Base-by-base conservation (phyloP, 2,888 invertebrate genomes). In the Lepidocyrtinus sp. region DNA sequence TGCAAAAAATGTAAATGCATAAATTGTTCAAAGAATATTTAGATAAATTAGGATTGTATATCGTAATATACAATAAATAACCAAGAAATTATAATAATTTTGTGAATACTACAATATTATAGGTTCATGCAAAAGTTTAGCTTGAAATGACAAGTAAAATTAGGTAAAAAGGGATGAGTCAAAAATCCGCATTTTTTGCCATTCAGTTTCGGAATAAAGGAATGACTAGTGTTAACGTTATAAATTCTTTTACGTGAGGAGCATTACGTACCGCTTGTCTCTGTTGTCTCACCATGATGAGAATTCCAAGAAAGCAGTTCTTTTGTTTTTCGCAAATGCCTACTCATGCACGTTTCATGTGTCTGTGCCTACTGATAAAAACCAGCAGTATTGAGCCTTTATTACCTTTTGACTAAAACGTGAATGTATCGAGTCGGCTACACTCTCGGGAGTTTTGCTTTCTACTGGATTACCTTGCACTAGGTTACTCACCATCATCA, bases 391-490 rank as follows among this genome's bases (percentile, higher is more conserved):
- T n/a, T n/a, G n/a, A n/a, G n/a, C n/a, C n/a, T n/a, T n/a, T n/a
- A n/a, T n/a, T n/a, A n/a, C n/a, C n/a, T n/a, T n/a, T n/a, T n/a
- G n/a, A n/a, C n/a, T n/a, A n/a, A n/a, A n/a, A 36, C 12, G 36
- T 36, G 36, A 36, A 36, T 36, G n/a, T n/a, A n/a, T n/a, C n/a
- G n/a, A n/a, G n/a, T n/a, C n/a, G n/a, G n/a, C n/a, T n/a, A n/a
- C n/a, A n/a, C n/a, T n/a, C n/a, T n/a, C n/a, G n/a, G n/a, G n/a
- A n/a, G n/a, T n/a, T n/a, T n/a, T n/a, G n/a, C n/a, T n/a, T n/a
- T n/a, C n/a, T n/a, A n/a, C n/a, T 67, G 59, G 73, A 24, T 75
- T 50, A 68, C 75, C 75, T 75, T 75, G 67, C 75, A 75, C 61
- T 67, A 75, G 75, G 75, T 75, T 75, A 65, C 75, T 75, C 75